These are phyloP conservation scores for Anarrhichthys ocellatus DNA, from an alignment of 2,113 vertebrate genomes.

Conservation along the genomic window DNA sequence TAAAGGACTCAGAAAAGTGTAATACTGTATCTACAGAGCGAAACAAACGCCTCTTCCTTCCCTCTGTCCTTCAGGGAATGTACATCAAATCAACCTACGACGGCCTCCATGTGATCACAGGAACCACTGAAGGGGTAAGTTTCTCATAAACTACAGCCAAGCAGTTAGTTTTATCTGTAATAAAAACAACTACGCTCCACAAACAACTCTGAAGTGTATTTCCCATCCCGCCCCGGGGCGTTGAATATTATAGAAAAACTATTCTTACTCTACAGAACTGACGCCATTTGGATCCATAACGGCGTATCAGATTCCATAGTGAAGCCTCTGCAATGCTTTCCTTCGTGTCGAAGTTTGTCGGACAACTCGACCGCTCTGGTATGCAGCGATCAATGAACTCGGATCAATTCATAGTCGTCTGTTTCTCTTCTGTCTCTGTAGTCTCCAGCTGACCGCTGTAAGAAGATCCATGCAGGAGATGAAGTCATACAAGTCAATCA, in stretches of 20 bases:
- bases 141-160: background rate
- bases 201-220: conserved; percentile 14
- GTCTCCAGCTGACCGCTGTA: conserved; percentile 96
- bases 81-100: conserved; percentile 99
- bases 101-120: conserved; percentile 97
- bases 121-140: conserved; percentile 97
- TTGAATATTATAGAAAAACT: background rate
- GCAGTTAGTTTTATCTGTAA: background rate
- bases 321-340: conserved; percentile 1
- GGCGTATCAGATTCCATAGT: background rate
- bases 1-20: background rate
- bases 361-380: conserved; percentile 20
- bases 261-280: conserved; percentile 1
- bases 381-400: conserved; percentile 53
- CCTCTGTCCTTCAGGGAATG: conserved; percentile 88
- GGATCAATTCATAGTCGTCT: conserved; percentile 43
- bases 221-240: background rate
- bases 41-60: background rate
- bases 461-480: conserved; percentile 97
- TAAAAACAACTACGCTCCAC: background rate
- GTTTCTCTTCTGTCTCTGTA: conserved; percentile 65
- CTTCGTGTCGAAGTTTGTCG: conserved; percentile 48
- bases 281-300: conserved; percentile 1
- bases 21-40: background rate
- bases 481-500: conserved; percentile 83